phyloP scores from a whole-genome alignment of 2,888 invertebrate species.

The Sarcophaga variegata region DNA sequence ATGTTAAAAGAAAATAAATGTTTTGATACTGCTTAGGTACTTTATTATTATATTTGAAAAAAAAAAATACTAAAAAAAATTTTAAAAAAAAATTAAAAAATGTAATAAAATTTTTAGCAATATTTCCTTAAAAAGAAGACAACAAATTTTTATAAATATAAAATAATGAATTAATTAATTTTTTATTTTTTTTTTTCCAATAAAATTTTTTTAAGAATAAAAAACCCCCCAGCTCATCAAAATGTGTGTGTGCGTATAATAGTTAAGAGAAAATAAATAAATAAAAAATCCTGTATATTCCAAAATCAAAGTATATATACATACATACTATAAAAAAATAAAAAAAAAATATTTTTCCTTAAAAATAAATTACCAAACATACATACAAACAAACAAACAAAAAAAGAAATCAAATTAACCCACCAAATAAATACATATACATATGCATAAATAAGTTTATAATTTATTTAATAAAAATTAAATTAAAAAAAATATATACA shows the following conservation, averaged over 20 bases:
- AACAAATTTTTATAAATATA: background rate
- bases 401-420: constrained; percentile 55
- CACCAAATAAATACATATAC: constrained; percentile 53
- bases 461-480: constrained; percentile 17
- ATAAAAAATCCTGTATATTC: constrained; percentile 1
- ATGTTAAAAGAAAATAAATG: constrained; percentile 59
- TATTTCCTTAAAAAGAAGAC: constrained; percentile 24
- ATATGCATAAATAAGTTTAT: constrained; percentile 50
- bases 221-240: constrained; percentile 62
- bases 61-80: constrained; percentile 17
- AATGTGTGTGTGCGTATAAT: constrained; percentile 67
- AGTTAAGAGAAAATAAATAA: constrained; percentile 54
- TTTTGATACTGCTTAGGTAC: constrained; percentile 70
- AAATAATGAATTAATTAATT: too few species aligned
- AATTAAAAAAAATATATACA: constrained; percentile 21
- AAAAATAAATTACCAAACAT: constrained; percentile 41
- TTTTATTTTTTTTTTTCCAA: too few species aligned
- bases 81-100: constrained; percentile 40
- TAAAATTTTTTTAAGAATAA: constrained; percentile 11
- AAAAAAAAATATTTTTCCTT: background rate
- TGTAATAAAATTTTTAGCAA: constrained; percentile 41
- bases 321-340: constrained; percentile 16
- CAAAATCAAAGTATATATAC: constrained; percentile 27
- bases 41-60: constrained; percentile 50
- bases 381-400: constrained; percentile 11